Evolutionary conservation across 92 coral and sea anemone species (phyloP), one percentile per base, ranked within the genome.

Genomic region (Desmophyllum pertusum): DNA sequence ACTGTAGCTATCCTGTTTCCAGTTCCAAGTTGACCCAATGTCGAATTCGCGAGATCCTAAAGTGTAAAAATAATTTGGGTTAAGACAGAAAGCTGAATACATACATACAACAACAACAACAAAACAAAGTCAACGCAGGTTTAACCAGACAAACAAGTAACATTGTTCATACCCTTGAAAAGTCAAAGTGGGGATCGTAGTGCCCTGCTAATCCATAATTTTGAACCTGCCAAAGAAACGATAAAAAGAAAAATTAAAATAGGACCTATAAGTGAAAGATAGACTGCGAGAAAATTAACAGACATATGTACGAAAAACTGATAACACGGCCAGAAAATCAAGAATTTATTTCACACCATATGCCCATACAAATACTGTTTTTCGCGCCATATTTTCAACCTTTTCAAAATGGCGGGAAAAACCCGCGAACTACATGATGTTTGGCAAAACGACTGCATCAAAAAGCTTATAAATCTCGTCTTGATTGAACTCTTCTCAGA

Each of bases 191-290:
- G 35, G 99, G 99, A 78, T 92, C 99, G 45, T 97, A 97, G 37
- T 97, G 99, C 40, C 99, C 99, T 10, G 99, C 99, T 57, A 97
- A 71, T 61, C 99, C 99, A 43, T 97, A 97, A 71, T 97, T 97
- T 80, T 97, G 99, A 33, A 97, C 99, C 99, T 97, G 75, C 52
- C 27, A 13, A 50, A 55, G 7, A 73, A 48, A n/a, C n/a, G 52
- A 39, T 30, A 31, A 21, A 19, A 40, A 13, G 30, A 57, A 5
- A 52, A 29, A 0, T 8, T 29, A 23, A 10, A 27, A 10, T 62
- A 23, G 13, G 73, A 38, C 45, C 3, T 14, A 73, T 27, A 2
- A 77, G 9, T 57, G 25, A 21, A 30, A 57, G 38, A n/a, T n/a
- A n/a, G n/a, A 57, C 3, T 19, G 0, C 15, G 36, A 2, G 10